These are phyloP conservation scores for Oxygymnocypris stewartii DNA, from an alignment of 2,113 vertebrate species.

Conservation along the genomic window DNA sequence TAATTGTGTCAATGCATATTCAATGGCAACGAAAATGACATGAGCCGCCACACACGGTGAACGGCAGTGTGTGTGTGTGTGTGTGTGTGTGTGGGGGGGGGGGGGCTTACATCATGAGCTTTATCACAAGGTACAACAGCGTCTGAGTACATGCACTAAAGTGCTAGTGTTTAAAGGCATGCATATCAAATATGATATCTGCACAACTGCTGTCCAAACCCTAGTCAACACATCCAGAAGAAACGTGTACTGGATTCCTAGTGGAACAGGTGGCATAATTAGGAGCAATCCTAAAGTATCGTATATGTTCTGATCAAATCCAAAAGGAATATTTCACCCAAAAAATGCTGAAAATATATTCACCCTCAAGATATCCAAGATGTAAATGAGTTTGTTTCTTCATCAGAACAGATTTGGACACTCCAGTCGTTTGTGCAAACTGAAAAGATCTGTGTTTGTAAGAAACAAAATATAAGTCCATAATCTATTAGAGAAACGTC, in stretches of 20 bases:
- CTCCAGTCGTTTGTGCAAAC: neutral
- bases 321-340: neutral
- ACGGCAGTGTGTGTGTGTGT: slow-evolving; percentile 9
- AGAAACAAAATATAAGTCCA: neutral
- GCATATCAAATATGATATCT: slow-evolving; percentile 80
- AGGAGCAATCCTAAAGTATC: neutral
- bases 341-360: neutral
- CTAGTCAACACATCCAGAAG: neutral
- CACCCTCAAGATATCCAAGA: neutral
- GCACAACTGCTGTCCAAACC: slow-evolving; percentile 73
- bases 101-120: slow-evolving; percentile 69
- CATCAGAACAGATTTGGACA: neutral
- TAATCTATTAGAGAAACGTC: too few relatives aligned
- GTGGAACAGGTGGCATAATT: neutral
- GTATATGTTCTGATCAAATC: neutral
- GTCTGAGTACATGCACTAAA: slow-evolving; percentile 90
- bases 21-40: slow-evolving; percentile 78
- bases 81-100: neutral
- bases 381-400: neutral
- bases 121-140: slow-evolving; percentile 76
- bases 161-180: slow-evolving; percentile 88
- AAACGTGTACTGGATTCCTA: neutral
- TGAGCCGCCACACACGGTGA: slow-evolving; percentile 51
- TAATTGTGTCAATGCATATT: slow-evolving; percentile 78
- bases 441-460: too few relatives aligned